These are phyloP conservation scores for Phrynocephalus forsythii DNA, from an alignment of 2,797 vertebrate genomes.

Conservation along the genomic window DNA sequence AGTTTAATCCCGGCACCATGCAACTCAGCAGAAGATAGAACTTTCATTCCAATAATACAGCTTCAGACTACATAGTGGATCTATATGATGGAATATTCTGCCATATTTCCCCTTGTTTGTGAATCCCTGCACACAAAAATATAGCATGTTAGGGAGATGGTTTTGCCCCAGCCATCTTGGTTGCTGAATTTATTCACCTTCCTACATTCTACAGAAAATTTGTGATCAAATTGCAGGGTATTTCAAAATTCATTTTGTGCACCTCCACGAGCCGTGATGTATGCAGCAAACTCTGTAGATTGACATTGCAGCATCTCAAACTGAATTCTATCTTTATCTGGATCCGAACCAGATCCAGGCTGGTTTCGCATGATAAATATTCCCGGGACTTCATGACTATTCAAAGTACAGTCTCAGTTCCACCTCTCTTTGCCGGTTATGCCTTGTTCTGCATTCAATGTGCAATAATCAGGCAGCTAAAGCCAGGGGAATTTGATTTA, in stretches of 20 bases:
- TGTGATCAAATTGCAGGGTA: no score
- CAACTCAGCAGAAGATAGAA: no score
- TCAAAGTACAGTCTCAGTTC: accelerated
- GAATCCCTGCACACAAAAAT: not conserved
- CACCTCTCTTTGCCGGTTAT: not conserved
- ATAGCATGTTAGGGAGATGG: not conserved
- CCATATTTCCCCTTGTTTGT: not conserved
- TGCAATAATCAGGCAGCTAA: not conserved
- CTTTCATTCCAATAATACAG: no score
- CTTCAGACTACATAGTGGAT: no score
- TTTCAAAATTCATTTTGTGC: not conserved
- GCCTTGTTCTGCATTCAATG: not conserved
- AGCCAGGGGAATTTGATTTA: not conserved
- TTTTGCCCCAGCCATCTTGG: not conserved
- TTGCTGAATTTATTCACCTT: not conserved
- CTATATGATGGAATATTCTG: no score
- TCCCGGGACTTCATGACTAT: not conserved
- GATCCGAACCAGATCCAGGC: not conserved
- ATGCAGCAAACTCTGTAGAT: not conserved
- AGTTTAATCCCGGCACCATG: no score
- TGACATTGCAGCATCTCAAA: not conserved
- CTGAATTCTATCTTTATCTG: not conserved
- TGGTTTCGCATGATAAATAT: not conserved
- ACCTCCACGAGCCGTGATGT: not conserved
- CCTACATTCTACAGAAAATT: not conserved